Base-by-base conservation (phyloP, 53 echinoderm and acorn worm species). In the Patiria pectinifera region DNA sequence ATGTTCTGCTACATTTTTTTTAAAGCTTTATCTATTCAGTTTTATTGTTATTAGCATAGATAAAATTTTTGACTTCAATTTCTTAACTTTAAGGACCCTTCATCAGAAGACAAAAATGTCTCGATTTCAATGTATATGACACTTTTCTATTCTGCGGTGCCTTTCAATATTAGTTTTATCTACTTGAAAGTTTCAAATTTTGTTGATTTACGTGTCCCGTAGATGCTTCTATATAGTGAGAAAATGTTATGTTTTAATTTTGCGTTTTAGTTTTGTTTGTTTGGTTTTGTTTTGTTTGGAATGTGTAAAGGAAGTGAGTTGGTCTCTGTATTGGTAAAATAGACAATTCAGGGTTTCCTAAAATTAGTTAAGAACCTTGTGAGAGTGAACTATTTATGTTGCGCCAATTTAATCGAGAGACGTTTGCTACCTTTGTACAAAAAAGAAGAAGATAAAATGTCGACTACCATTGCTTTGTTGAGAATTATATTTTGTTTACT, bases 401-500 rank as follows among this genome's bases (percentile, higher is more conserved):
- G 80, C 45, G 45, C 80, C 80, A 80, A 15, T 80, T 46, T 43
- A 11, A 47, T 6, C 46, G 14, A 44, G n/a, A 24, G 45, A 59
- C 49, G 4, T 82, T 82, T 82, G 53, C 23, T 59, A 58, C 59
- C 23, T 82, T n/a, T 80, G 44, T 25, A 8, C 4, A 8, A 69
- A 15, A 69, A 69, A 69, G 0, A 69, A 69, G 16, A 21, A 23
- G 9, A 5, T 10, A 74, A 18, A 24, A 24, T 74, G 74, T 74
- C 74, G 13, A 3, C 74, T 74, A 24, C 74, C 24, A 19, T 58
- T 11, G 14, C 53, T 22, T 46, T 59, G 82, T 26, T 18, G 23
- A 62, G 78, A 77, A 8, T 59, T 25, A 10, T 60, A 76, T 77
- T 87, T 87, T 78, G 49, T 87, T 77, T 87, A 76, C 59, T 53